Base-by-base conservation (phyloP, 2,888 invertebrate genomes). In the Leucozona laternaria region DNA sequence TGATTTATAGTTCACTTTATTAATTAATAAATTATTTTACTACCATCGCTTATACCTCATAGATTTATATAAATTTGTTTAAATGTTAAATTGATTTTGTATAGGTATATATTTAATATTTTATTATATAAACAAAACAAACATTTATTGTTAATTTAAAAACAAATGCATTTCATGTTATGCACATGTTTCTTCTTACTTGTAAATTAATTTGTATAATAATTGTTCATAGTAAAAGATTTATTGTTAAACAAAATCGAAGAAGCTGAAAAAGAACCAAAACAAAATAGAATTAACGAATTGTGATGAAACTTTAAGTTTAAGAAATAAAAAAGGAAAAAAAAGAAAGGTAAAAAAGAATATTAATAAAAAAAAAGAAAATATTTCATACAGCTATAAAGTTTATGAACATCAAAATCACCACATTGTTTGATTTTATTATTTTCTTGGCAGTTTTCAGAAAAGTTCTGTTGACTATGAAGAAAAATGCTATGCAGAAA, bases 1-100 rank as follows among this genome's bases (percentile, higher is more conserved):
- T 11, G 28, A 43, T 43, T 40, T n/a, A n/a, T 43, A 43, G n/a
- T 60, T 57, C 34, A 57, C 8, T 3, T 43, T 17, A 40, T 57
- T 53, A 17, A 53, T 53, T 68, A 45, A 28, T 15, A 70, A 66
- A 66, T 76, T 60, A 66, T 79, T 66, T 84, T 84, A 76, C 80
- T 79, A 76, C 76, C 58, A 79, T 84, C 43, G n/a, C n/a, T 85
- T 76, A 53, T 85, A 85, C 84, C 84, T 85, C 84, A 85, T 80
- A 85, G 84, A 72, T 55, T 79, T 84, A 76, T 66, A 34, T 71
- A 45, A 5, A 62, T 58, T 71, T 70, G 7, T 64, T 34, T 15
- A 13, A 31, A 5, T 34, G 2, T 11, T 17, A 31, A 17, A 57
- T 31, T 53, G 25, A 20, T 22, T 17, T n/a, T n/a, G n/a, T n/a